These are phyloP conservation scores for Tyrophagus putrescentiae DNA, from an alignment of 1,140 invertebrate species.

Conservation along the genomic window DNA sequence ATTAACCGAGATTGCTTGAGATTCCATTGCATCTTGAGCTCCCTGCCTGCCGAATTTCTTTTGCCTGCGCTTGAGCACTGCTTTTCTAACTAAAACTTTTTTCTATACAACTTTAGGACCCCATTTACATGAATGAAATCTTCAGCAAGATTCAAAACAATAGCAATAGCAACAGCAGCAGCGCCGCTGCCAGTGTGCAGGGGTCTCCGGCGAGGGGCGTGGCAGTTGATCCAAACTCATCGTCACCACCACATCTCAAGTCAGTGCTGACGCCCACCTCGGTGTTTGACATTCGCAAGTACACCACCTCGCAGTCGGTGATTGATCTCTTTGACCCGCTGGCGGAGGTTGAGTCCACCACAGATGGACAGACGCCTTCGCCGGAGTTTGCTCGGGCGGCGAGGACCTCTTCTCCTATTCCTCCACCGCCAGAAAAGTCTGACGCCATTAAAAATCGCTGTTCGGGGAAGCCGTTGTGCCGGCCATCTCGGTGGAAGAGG, in stretches of 20 bases:
- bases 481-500: too few species aligned
- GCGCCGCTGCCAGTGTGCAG: not conserved
- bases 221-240: not conserved
- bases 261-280: not conserved
- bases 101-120: too few species aligned
- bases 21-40: too few species aligned
- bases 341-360: not conserved
- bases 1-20: too few species aligned
- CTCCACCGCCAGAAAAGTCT: not conserved
- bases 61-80: too few species aligned
- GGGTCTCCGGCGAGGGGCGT: not conserved
- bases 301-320: not conserved
- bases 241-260: not conserved
- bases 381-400: too few species aligned
- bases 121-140: too few species aligned
- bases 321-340: constrained; percentile 16
- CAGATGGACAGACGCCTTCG: too few species aligned
- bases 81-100: too few species aligned
- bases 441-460: too few species aligned
- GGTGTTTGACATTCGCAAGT: not conserved
- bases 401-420: not conserved
- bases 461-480: too few species aligned
- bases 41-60: too few species aligned
- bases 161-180: not conserved
- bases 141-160: not conserved